Conservation (phyloP, 2,113 vertebrate genomes). For the Neopipo cinnamomea region DNA sequence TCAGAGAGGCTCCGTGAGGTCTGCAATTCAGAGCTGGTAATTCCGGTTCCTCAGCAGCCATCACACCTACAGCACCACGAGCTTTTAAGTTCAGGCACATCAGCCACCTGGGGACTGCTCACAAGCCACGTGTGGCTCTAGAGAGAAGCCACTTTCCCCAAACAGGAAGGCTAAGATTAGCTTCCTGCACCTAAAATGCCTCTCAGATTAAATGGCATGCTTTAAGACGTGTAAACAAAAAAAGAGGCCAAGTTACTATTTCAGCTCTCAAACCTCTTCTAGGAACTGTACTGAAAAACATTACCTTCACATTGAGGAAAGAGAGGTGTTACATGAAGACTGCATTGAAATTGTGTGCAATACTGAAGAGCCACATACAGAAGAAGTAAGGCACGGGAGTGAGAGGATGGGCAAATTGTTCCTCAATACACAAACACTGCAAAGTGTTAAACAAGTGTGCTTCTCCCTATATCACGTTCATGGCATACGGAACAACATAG, state of each 20-base stretch:
- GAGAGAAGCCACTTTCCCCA: neutral
- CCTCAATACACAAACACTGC: neutral
- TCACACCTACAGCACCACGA: fast-evolving
- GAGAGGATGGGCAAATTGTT: neutral
- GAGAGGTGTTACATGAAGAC: neutral
- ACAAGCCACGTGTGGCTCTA: neutral
- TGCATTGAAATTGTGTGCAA: neutral
- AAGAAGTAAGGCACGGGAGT: neutral
- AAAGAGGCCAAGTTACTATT: neutral
- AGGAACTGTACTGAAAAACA: neutral
- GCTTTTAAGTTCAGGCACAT: neutral
- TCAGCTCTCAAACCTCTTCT: neutral
- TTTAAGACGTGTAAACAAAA: neutral
- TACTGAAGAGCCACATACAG: neutral
- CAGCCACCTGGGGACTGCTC: neutral
- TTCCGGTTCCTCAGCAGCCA: neutral
- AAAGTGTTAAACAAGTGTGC: neutral
- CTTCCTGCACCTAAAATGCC: neutral
- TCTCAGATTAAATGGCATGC: fast-evolving
- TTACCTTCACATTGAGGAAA: neutral
- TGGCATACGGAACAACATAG: neutral
- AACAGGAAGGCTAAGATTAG: neutral
- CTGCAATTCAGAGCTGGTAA: neutral
- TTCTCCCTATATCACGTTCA: neutral
- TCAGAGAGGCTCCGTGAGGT: neutral